A percentile compares a stretch with the other conserved stretches of the same genome.
Evolutionary conservation across 2,113 vertebrate genomes (phyloP).

Genomic region (Proterorhinus semilunaris): DNA sequence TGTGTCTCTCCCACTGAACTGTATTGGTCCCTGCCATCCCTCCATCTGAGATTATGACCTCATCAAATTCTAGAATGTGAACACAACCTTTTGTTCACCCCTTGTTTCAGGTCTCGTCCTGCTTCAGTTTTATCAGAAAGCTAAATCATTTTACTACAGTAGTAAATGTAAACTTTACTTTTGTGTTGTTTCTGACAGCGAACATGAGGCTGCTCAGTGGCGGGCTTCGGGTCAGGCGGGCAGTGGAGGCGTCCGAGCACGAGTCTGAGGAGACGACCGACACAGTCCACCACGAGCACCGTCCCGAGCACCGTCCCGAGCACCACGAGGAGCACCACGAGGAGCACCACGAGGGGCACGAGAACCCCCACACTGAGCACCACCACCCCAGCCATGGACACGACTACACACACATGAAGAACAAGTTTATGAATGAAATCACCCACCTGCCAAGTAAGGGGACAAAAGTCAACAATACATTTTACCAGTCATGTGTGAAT

Average conservation of each 20-base stretch:
- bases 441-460: constrained; percentile 69
- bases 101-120: no score
- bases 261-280: constrained; percentile 62
- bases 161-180: not conserved
- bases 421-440: constrained; percentile 80
- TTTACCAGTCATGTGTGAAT: no score
- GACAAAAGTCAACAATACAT: not conserved
- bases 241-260: constrained; percentile 63
- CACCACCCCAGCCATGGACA: constrained; percentile 47
- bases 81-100: no score
- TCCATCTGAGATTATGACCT: no score
- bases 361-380: constrained; percentile 47
- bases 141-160: no score
- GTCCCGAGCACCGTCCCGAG: constrained; percentile 26
- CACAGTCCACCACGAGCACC: constrained; percentile 46
- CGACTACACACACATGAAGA: constrained; percentile 77
- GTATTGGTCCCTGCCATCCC: no score
- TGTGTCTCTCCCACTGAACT: no score
- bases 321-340: constrained; percentile 9
- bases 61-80: no score
- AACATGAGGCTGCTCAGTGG: constrained; percentile 60
- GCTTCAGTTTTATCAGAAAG: no score
- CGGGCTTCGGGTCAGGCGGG: constrained; percentile 55
- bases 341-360: constrained; percentile 35
- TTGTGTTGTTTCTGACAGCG: constrained; percentile 34